Base-by-base conservation (phyloP, 64 coral and sea anemone genomes). In the Porites australiensis region DNA sequence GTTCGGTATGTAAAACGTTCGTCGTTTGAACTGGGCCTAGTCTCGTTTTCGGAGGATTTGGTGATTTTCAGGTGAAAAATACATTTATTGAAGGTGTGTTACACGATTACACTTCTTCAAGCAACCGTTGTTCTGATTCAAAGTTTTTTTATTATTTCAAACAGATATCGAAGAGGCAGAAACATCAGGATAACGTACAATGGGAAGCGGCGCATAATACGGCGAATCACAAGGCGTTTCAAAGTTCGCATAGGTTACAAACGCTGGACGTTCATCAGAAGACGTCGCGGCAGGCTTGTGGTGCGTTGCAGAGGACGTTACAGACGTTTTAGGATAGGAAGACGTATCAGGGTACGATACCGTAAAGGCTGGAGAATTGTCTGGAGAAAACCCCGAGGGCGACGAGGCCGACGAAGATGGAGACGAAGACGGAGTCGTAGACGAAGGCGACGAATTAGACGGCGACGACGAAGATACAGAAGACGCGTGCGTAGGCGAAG, bases 391-490 rank as follows among this genome's bases (percentile, higher is more conserved):
- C 81, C 81, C 8, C 81, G 81, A 84, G 44, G 46, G 21, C 16
- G 6, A 50, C 64, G 62, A 50, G 3, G 10, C 4, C 45, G 63
- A 19, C 16, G 59, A 20, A 66, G 3, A 46, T 69, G 61, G 81
- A 84, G 81, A 84, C 81, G 81, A 15, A 66, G 81, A 65, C 46
- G 61, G 2, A 15, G 81, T 20, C 63, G 81, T 13, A 61, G 81
- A 84, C 61, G 47, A 51, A 84, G 81, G 45, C 81, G 81, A 13
- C 61, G 61, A 10, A 8, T 50, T n/a, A 84, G 81, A 84, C 46
- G 81, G 45, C 63, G 63, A 49, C 81, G 81, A 51, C 81, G 81
- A 50, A 67, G 81, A 50, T 68, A 84, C 19, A 62, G 81, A 84
- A 64, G 81, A 50, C 81, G 81, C n/a, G 13, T 16, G 6, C 43